These are phyloP conservation scores for Silurus asotus DNA, from an alignment of 2,113 vertebrate species.

Conservation along the genomic window DNA sequence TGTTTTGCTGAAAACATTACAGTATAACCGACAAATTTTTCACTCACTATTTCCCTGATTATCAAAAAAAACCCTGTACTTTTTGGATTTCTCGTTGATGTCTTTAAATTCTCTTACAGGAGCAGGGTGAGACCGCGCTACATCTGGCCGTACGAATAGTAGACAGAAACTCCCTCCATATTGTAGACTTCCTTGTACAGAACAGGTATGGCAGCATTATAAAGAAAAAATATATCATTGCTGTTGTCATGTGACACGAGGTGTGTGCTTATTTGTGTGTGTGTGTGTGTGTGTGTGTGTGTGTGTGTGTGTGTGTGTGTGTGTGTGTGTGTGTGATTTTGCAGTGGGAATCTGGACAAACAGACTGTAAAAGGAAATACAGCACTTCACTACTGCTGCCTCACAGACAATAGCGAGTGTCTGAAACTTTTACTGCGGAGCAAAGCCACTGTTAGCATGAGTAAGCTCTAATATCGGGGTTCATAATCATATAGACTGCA, in stretches of 20 bases:
- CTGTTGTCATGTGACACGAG: neutral
- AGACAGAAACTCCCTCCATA: conserved; percentile 93
- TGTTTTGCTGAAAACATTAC: neutral
- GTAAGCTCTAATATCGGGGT: conserved; percentile 67
- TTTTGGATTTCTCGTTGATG: neutral
- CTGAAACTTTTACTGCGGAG: conserved; percentile 93
- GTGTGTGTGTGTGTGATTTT: conserved; percentile 39
- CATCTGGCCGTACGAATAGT: conserved; percentile 92
- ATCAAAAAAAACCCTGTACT: neutral
- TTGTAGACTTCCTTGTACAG: conserved; percentile 94
- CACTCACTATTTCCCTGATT: neutral
- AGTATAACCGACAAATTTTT: neutral
- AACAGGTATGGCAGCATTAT: conserved; percentile 79
- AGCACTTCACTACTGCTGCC: conserved; percentile 93
- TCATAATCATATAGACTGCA: neutral
- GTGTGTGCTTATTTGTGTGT: neutral
- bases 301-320: conserved; percentile 39
- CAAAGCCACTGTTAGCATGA: conserved; percentile 85
- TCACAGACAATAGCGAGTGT: conserved; percentile 92
- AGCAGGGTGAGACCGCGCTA: conserved; percentile 90
- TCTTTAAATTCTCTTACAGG: conserved; percentile 67
- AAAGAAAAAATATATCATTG: neutral
- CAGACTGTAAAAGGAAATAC: conserved; percentile 89
- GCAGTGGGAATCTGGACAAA: conserved; percentile 87
- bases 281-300: neutral